A percentile compares a stretch with the other conserved stretches of the same genome.
phyloP scores from a whole-genome alignment of 2,888 invertebrate species.

The Tiliacea citrago region DNA sequence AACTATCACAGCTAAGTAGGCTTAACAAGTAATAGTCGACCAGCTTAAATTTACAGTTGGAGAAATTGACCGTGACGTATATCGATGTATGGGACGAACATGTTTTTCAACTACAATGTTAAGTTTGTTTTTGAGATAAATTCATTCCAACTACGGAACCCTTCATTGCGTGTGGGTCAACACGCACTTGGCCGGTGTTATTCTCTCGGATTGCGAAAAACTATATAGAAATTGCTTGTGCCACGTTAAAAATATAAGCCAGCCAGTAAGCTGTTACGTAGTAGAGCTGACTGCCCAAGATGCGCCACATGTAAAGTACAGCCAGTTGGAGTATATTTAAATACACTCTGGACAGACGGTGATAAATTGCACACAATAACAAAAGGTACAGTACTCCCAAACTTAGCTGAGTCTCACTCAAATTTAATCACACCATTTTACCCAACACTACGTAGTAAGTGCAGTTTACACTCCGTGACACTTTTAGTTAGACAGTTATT shows the following conservation, averaged over 20 bases:
- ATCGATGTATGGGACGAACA: too few relatives aligned
- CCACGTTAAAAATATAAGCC: not conserved
- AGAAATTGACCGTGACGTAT: too few relatives aligned
- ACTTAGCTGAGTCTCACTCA: not conserved
- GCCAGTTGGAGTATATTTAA: not conserved
- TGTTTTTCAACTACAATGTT: too few relatives aligned
- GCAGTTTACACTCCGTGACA: constrained; percentile 31
- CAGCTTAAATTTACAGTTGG: too few relatives aligned
- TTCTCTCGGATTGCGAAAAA: not conserved
- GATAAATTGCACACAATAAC: constrained; percentile 2
- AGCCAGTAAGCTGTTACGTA: too few relatives aligned
- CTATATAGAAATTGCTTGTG: not conserved
- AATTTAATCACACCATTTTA: constrained; percentile 25
- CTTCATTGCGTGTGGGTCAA: too few relatives aligned
- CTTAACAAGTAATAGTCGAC: too few relatives aligned
- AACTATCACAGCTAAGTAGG: too few relatives aligned
- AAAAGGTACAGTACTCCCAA: not conserved
- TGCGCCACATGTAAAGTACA: not conserved
- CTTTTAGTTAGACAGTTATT: constrained; percentile 48
- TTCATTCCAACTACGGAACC: too few relatives aligned
- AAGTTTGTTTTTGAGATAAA: too few relatives aligned
- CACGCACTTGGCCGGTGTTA: too few relatives aligned
- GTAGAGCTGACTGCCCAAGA: not conserved
- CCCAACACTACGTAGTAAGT: constrained; percentile 29
- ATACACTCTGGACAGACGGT: not conserved